A percentile compares a stretch with the other conserved stretches of the same genome.
phyloP scores from a whole-genome alignment of 2,797 vertebrate species.

The Sebastes minor region DNA sequence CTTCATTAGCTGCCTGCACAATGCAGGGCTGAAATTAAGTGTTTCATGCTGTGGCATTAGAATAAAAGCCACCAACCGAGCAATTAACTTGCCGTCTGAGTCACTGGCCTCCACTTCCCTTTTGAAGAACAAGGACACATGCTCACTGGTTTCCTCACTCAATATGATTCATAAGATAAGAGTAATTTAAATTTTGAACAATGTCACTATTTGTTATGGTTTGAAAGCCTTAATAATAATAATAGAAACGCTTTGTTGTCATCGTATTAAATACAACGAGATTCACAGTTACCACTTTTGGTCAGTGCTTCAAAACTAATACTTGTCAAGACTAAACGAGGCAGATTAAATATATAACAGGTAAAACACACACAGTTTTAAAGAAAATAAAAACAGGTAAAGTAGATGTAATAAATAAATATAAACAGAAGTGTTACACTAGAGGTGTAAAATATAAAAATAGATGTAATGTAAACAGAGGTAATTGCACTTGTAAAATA shows the following conservation, averaged over 20 bases:
- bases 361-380: too few relatives aligned
- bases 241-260: too few relatives aligned
- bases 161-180: neutral
- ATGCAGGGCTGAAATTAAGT: neutral
- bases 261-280: too few relatives aligned
- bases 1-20: conserved; percentile 5
- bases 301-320: too few relatives aligned
- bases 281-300: too few relatives aligned
- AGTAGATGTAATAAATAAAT: too few relatives aligned
- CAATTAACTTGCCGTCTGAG: neutral
- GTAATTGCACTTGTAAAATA: too few relatives aligned
- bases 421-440: too few relatives aligned
- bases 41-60: conserved; percentile 5
- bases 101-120: conserved; percentile 3
- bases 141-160: neutral
- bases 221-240: neutral
- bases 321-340: too few relatives aligned
- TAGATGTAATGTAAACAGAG: too few relatives aligned
- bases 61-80: conserved; percentile 30
- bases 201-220: neutral
- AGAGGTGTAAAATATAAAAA: too few relatives aligned
- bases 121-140: neutral
- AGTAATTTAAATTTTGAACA: neutral
- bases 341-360: rapidly evolving
- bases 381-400: too few relatives aligned